A percentile compares a stretch with the other conserved stretches of the same genome.
These are phyloP conservation scores for Scleropages formosus DNA, from an alignment of 2,797 vertebrate genomes.

Conservation along the genomic window DNA sequence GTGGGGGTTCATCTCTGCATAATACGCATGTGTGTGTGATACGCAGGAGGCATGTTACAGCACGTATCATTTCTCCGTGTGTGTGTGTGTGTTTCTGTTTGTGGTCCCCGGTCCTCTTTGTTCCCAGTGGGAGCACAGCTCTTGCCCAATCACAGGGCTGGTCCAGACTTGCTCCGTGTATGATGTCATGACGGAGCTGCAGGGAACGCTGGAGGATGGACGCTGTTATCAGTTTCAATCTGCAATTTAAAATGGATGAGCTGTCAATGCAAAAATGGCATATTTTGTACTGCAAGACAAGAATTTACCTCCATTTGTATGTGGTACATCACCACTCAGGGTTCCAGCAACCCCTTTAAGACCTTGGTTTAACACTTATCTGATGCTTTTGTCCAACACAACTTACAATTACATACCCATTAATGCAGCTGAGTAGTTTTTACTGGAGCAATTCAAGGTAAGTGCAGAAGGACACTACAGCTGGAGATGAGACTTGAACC, in stretches of 20 bases:
- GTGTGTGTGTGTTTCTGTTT: background rate
- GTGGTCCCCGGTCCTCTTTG: background rate
- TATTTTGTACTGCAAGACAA: too few relatives aligned
- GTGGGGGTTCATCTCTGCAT: background rate
- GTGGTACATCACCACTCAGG: too few relatives aligned
- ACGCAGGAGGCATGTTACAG: background rate
- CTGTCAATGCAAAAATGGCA: too few relatives aligned
- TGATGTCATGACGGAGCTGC: background rate
- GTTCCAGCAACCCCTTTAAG: too few relatives aligned
- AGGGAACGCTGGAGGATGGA: background rate
- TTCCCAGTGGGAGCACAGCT: background rate
- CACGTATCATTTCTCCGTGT: background rate
- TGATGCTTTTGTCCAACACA: too few relatives aligned
- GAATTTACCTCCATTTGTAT: too few relatives aligned
- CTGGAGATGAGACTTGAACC: too few relatives aligned
- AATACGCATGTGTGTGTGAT: background rate
- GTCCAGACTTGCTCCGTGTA: background rate
- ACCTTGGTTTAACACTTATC: too few relatives aligned
- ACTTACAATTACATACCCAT: too few relatives aligned
- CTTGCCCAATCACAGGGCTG: constrained; percentile 3
- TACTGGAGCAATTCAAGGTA: too few relatives aligned
- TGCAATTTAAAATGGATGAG: background rate
- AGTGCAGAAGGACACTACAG: too few relatives aligned
- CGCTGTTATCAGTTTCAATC: background rate
- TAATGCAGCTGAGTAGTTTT: too few relatives aligned